phyloP scores from a whole-genome alignment of 2,888 invertebrate genomes.

The Oscheius sp. region DNA sequence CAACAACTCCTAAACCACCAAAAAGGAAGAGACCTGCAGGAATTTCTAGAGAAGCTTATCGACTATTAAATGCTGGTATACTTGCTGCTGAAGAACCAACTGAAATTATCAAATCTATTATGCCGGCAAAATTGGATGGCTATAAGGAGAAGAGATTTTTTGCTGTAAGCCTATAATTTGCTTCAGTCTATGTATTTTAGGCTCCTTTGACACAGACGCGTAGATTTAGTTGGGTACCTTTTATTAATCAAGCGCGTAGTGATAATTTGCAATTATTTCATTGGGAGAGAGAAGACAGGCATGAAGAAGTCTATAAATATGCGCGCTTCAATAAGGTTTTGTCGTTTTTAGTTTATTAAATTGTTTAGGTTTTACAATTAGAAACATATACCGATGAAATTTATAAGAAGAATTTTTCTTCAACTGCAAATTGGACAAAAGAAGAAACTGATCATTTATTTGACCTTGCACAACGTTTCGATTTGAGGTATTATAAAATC shows the following conservation, averaged over 20 bases:
- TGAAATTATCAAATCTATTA: slow-evolving; percentile 76
- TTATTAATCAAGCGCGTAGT: slow-evolving; percentile 91
- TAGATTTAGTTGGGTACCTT: slow-evolving; percentile 96
- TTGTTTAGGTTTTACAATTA: slow-evolving; percentile 84
- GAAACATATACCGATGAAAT: slow-evolving; percentile 86
- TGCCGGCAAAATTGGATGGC: slow-evolving; percentile 79
- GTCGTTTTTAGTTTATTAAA: not conserved
- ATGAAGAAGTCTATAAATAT: slow-evolving; percentile 90
- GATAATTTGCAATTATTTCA: slow-evolving; percentile 92
- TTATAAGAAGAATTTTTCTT: slow-evolving; percentile 85
- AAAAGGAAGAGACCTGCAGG: slow-evolving; percentile 78
- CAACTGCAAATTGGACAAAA: slow-evolving; percentile 85
- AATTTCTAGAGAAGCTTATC: slow-evolving; percentile 97
- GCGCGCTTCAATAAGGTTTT: slow-evolving; percentile 93
- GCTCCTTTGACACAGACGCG: slow-evolving; percentile 93
- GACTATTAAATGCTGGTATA: slow-evolving; percentile 76
- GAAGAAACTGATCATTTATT: slow-evolving; percentile 95
- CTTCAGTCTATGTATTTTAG: slow-evolving; percentile 73
- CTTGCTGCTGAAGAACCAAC: not conserved
- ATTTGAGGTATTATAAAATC: slow-evolving; percentile 78
- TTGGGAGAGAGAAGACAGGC: slow-evolving; percentile 86
- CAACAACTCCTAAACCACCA: slow-evolving; percentile 40
- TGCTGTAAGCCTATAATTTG: slow-evolving; percentile 73
- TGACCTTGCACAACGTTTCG: slow-evolving; percentile 88
- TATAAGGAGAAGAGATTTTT: slow-evolving; percentile 92